Conservation (phyloP, 1,140 invertebrate species). For the Musca domestica region DNA sequence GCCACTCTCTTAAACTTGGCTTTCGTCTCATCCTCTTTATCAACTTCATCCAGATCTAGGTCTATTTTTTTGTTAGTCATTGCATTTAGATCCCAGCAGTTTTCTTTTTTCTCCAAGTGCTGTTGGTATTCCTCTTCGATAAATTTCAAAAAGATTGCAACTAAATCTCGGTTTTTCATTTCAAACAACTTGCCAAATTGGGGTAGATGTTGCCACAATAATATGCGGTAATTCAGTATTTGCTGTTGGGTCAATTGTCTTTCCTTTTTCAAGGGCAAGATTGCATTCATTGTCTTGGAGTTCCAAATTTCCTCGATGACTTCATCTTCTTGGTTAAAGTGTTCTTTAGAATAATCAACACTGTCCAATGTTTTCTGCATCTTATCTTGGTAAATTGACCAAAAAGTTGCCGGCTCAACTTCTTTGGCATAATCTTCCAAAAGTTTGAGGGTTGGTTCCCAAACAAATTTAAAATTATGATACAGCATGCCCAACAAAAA, state of each 20-base stretch:
- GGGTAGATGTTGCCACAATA: slow-evolving; percentile 78
- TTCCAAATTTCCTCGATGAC: background rate
- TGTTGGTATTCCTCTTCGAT: slow-evolving; percentile 64
- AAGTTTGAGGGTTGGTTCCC: slow-evolving; percentile 76
- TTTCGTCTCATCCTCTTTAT: slow-evolving; percentile 18
- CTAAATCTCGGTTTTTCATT: slow-evolving; percentile 73
- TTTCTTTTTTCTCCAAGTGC: slow-evolving; percentile 48
- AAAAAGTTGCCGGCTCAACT: slow-evolving; percentile 69
- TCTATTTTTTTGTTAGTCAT: slow-evolving; percentile 30
- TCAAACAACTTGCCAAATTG: slow-evolving; percentile 73
- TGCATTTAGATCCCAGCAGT: slow-evolving; percentile 37
- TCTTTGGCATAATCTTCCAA: slow-evolving; percentile 70
- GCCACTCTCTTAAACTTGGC: background rate
- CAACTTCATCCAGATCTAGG: slow-evolving; percentile 46
- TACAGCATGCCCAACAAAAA: slow-evolving; percentile 81
- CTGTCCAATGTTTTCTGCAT: slow-evolving; percentile 57
- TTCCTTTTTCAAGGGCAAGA: slow-evolving; percentile 26
- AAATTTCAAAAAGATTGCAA: slow-evolving; percentile 76
- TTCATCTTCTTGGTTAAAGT: background rate
- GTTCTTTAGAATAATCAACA: slow-evolving; percentile 33
- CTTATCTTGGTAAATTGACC: slow-evolving; percentile 69
- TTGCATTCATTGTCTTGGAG: slow-evolving; percentile 24
- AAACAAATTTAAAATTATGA: slow-evolving; percentile 84
- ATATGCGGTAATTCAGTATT: slow-evolving; percentile 67
- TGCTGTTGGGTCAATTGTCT: slow-evolving; percentile 33